Evolutionary conservation across 2,113 vertebrate genomes (phyloP).

Genomic region (Psittacula cyanocephala): DNA sequence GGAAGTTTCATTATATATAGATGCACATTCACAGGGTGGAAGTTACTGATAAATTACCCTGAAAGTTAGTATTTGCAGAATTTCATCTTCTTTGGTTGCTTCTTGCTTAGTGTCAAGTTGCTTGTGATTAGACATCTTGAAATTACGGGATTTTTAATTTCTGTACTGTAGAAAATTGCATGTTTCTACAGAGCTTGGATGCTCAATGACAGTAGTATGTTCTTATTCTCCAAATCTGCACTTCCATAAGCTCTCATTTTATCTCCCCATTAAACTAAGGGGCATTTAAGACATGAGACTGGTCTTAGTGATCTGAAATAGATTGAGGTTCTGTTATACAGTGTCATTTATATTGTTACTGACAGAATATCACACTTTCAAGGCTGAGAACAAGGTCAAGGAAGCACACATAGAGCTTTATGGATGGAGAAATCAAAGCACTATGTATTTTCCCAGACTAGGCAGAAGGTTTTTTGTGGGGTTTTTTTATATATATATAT

Average conservation of each 20-base stretch:
- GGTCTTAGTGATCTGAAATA: background rate
- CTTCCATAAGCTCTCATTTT: background rate
- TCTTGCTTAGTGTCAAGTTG: background rate
- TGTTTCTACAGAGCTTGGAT: background rate
- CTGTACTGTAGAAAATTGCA: rapidly evolving
- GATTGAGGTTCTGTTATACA: background rate
- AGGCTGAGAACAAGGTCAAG: background rate
- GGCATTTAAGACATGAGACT: background rate
- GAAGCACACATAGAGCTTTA: background rate
- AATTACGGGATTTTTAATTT: background rate
- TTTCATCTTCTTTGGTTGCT: background rate
- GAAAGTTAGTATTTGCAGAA: background rate
- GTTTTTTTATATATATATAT: background rate
- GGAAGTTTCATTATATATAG: background rate
- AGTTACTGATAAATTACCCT: background rate
- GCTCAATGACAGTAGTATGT: background rate
- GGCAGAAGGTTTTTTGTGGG: background rate
- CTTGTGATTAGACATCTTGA: background rate
- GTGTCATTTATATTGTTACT: background rate
- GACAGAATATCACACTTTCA: background rate
- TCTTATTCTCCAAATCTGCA: background rate
- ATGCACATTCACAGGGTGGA: background rate
- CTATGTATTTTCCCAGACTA: background rate
- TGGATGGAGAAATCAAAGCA: background rate
- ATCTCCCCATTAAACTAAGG: background rate